Evolutionary conservation across 2,113 vertebrate genomes (phyloP).

Genomic region (Salvelinus namaycush): DNA sequence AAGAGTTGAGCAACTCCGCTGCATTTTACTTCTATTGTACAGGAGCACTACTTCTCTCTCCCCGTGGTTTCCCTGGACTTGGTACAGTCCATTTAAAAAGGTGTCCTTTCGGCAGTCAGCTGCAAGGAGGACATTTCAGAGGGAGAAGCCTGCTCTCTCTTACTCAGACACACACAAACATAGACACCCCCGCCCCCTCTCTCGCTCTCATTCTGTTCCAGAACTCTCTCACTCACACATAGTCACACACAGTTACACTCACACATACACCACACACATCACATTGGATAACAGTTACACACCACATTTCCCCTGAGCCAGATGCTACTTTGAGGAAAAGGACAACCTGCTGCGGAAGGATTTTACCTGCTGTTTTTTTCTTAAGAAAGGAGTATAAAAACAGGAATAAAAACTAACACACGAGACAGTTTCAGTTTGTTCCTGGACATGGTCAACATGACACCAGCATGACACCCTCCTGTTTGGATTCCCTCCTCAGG

Average conservation of each 20-base stretch:
- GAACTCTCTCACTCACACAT: conserved; percentile 43
- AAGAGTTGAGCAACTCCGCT: no score
- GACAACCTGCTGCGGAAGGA: conserved; percentile 40
- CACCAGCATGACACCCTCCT: conserved; percentile 73
- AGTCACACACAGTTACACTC: neutral
- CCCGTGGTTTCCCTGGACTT: conserved; percentile 63
- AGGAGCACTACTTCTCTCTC: conserved; percentile 45
- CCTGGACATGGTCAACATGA: conserved; percentile 56
- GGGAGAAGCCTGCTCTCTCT: conserved; percentile 42
- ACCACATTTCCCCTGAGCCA: conserved; percentile 23
- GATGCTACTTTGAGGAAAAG: conserved; percentile 56
- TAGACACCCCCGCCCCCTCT: conserved; percentile 29
- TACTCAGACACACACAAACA: conserved; percentile 50
- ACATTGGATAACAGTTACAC: conserved; percentile 54
- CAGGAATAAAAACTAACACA: conserved; percentile 23
- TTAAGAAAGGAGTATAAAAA: conserved; percentile 16
- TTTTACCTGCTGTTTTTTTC: conserved; percentile 50
- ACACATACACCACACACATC: neutral
- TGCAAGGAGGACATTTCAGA: conserved; percentile 70
- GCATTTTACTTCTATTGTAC: neutral
- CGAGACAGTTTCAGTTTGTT: conserved; percentile 8
- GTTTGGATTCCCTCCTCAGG: conserved; percentile 85
- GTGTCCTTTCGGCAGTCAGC: conserved; percentile 75
- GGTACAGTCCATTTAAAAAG: conserved; percentile 80
- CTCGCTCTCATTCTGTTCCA: conserved; percentile 49